Base-by-base conservation (phyloP, 1,140 invertebrate species). In the Eupeodes corollae region DNA sequence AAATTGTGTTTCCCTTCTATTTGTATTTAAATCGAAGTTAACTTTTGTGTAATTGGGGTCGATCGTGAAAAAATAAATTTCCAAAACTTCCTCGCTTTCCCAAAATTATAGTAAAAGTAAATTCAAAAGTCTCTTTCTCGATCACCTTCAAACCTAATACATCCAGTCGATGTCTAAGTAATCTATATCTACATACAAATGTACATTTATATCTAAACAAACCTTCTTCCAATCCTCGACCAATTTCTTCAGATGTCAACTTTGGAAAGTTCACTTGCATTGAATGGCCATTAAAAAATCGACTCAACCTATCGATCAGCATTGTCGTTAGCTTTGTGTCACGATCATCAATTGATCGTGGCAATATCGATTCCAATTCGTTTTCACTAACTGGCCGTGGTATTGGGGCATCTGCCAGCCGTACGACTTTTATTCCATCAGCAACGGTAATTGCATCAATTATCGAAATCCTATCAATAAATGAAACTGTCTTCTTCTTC, bases 401-500 rank as follows among this genome's bases (percentile, higher is more conserved):
- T 33, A 61, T 59, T 49, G 65, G 67, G 44, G 57, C 51, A 47
- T 72, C 60, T 14, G 74, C 70, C n/a, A 76, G 57, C 42, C 79
- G 74, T 38, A 84, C 75, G 12, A 85, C 69, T 52, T 79, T 79
- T 6, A 81, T 64, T 35, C 78, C 79, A 40, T 84, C 80, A 3
- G 78, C 69, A 11, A 87, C 61, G 1, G 75, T 73, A 16, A 87
- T 72, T 11, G 73, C 75, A 30, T 84, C 81, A 61, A 84, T 80
- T 44, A 78, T 75, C 1, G 79, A 75, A 8, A 83, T 71, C 37
- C 83, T 72, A 49, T 86, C 83, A 46, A 87, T 79, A 56, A 86
- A 85, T 1, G 80, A 70, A 46, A 86, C 80, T 0, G 83, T 83
- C 57, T 86, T 86, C 62, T 83, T 85, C 69, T 86, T 86, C n/a